A percentile compares a stretch with the other conserved stretches of the same genome.
phyloP scores from a whole-genome alignment of 2,113 vertebrate genomes.

The Forbesichthys papilliferus region DNA sequence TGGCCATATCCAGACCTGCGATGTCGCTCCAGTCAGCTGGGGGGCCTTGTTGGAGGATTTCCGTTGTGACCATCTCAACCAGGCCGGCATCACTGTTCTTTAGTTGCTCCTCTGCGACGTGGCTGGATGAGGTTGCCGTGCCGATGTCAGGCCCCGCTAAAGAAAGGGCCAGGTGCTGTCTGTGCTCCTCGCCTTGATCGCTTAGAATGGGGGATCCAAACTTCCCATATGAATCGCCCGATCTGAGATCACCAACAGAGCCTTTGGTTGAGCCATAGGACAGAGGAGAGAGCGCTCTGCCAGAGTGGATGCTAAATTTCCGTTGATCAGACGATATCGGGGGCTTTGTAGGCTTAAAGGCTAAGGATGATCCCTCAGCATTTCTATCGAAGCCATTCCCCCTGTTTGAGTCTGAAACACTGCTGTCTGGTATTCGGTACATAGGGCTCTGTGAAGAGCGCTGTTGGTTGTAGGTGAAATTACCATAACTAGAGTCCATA shows the following conservation, averaged over 20 bases:
- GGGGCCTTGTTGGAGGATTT: constrained; percentile 93
- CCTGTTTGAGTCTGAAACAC: constrained; percentile 89
- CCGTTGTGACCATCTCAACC: constrained; percentile 95
- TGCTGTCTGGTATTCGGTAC: constrained; percentile 95
- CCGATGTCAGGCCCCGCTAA: constrained; percentile 87
- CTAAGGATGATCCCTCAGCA: constrained; percentile 89
- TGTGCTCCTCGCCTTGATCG: constrained; percentile 89
- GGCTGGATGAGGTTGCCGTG: constrained; percentile 92
- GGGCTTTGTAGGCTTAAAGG: constrained; percentile 97
- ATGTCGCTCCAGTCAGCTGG: constrained; percentile 98
- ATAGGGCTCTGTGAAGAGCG: constrained; percentile 96
- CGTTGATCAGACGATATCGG: constrained; percentile 91
- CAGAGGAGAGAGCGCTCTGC: constrained; percentile 90
- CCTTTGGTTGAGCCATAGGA: constrained; percentile 92
- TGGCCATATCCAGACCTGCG: constrained; percentile 94
- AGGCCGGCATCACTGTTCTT: constrained; percentile 94
- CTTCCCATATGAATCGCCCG: constrained; percentile 89
- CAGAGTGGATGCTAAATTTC: constrained; percentile 92
- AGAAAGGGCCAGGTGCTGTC: constrained; percentile 89
- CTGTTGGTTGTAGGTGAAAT: constrained; percentile 98
- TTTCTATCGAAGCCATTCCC: constrained; percentile 96
- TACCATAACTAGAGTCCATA: constrained; percentile 94
- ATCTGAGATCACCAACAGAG: constrained; percentile 84
- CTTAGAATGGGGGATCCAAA: constrained; percentile 89
- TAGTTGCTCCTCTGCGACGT: constrained; percentile 93